Percentiles rank a stretch among this genome's conserved stretches.
phyloP scores from a whole-genome alignment of 2,888 invertebrate species.

The Diaphora mendica region DNA sequence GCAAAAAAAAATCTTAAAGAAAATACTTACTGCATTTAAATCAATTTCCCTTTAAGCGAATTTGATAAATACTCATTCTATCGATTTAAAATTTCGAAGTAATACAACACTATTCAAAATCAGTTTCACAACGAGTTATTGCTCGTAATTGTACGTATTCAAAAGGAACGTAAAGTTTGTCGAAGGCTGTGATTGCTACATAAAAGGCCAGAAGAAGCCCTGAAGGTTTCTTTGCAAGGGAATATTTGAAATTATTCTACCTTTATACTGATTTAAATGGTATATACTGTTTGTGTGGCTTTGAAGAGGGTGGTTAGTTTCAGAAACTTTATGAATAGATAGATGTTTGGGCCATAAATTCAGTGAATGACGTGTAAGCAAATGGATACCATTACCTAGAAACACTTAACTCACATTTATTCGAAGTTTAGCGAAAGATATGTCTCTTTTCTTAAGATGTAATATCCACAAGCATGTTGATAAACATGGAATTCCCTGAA shows the following conservation, averaged over 20 bases:
- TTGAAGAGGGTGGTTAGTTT: slow-evolving; percentile 14
- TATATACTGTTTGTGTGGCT: slow-evolving; percentile 24
- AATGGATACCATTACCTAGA: neutral
- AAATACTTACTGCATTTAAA: too few relatives aligned
- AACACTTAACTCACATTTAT: neutral
- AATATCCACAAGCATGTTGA: too few relatives aligned
- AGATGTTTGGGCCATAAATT: neutral
- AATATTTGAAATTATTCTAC: slow-evolving; percentile 54
- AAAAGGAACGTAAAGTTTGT: slow-evolving; percentile 71
- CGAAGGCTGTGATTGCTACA: slow-evolving; percentile 70
- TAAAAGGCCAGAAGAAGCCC: slow-evolving; percentile 64
- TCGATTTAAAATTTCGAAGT: slow-evolving; percentile 21
- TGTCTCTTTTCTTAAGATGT: too few relatives aligned
- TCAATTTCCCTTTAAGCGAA: neutral
- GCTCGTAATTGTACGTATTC: slow-evolving; percentile 74
- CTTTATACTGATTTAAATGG: slow-evolving; percentile 55
- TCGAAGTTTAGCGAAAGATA: neutral
- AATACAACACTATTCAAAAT: slow-evolving; percentile 56
- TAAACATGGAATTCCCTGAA: neutral
- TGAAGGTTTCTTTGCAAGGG: slow-evolving; percentile 60
- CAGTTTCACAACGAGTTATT: slow-evolving; percentile 72
- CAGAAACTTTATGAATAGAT: slow-evolving; percentile 20
- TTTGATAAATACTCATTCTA: slow-evolving; percentile 7
- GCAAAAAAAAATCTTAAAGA: too few relatives aligned
- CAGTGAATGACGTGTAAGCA: neutral